Percentiles rank a stretch among this genome's conserved stretches.
Conservation (phyloP, 2,113 vertebrate species). For the Macrotus californicus region DNA sequence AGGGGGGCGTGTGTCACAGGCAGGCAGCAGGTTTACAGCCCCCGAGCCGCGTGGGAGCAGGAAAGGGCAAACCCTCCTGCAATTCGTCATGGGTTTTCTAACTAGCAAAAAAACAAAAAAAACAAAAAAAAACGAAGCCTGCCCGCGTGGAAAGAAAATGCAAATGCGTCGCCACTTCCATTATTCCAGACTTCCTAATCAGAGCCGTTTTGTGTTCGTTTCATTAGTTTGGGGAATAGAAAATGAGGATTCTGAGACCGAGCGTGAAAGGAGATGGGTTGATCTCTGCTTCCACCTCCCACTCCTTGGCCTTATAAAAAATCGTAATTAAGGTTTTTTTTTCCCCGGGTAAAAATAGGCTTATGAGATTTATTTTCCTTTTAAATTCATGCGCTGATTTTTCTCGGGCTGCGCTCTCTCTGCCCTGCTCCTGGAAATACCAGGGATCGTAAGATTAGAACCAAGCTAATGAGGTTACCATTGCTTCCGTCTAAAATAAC, state of each 20-base stretch:
- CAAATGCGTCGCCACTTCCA: background rate
- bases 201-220: constrained; percentile 36
- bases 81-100: constrained; percentile 21
- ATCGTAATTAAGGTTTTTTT: background rate
- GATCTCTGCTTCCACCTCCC: background rate
- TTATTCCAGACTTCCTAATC: constrained; percentile 40
- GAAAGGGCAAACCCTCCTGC: constrained; percentile 12
- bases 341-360: background rate
- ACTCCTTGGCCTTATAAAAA: background rate
- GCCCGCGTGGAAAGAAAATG: constrained; percentile 47
- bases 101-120: constrained; percentile 56
- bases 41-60: constrained; percentile 16
- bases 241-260: constrained; percentile 9
- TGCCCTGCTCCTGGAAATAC: background rate
- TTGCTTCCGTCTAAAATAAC: constrained; percentile 30
- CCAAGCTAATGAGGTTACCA: constrained; percentile 7
- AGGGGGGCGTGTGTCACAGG: constrained; percentile 16
- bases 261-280: background rate
- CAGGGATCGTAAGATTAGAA: background rate
- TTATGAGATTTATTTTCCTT: constrained; percentile 37
- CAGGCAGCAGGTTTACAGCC: background rate
- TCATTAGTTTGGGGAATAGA: constrained; percentile 40
- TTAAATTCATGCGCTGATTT: constrained; percentile 33
- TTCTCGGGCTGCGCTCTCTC: background rate
- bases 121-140: constrained; percentile 56